These are phyloP conservation scores for Anoplolepis gracilipes DNA, from an alignment of 1,140 invertebrate species.

Conservation along the genomic window DNA sequence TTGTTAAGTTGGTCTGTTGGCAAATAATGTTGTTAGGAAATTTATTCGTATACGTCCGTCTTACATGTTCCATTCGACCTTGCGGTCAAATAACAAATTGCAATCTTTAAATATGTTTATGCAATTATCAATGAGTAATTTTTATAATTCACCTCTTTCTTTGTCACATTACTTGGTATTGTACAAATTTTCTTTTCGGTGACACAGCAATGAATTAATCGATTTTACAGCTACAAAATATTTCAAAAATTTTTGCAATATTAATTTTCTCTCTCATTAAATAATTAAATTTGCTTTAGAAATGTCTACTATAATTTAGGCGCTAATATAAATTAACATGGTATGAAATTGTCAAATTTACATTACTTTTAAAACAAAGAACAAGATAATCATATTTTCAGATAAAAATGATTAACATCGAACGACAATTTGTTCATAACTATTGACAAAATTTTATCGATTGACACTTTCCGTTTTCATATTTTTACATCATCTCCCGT, in stretches of 20 bases:
- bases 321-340: neutral
- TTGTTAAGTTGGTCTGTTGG: slow-evolving; percentile 13
- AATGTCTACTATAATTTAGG: neutral
- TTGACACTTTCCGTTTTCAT: neutral
- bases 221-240: neutral
- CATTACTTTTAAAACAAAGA: neutral
- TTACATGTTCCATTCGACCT: neutral
- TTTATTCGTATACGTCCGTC: slow-evolving; percentile 13
- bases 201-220: neutral
- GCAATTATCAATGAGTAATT: neutral
- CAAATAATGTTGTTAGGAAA: slow-evolving; percentile 23
- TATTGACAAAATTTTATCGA: neutral
- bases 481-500: neutral
- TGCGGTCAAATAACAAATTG: slow-evolving; percentile 12
- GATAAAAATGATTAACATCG: neutral
- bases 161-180: neutral
- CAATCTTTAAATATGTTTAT: slow-evolving; percentile 12
- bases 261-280: neutral
- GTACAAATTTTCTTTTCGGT: neutral
- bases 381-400: neutral
- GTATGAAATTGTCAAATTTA: neutral
- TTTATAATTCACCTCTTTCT: slow-evolving; percentile 23
- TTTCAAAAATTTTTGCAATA: neutral
- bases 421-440: too few species aligned
- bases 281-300: neutral